These are phyloP conservation scores for Nemotelus pantherinus DNA, from an alignment of 2,888 invertebrate genomes.

Conservation along the genomic window DNA sequence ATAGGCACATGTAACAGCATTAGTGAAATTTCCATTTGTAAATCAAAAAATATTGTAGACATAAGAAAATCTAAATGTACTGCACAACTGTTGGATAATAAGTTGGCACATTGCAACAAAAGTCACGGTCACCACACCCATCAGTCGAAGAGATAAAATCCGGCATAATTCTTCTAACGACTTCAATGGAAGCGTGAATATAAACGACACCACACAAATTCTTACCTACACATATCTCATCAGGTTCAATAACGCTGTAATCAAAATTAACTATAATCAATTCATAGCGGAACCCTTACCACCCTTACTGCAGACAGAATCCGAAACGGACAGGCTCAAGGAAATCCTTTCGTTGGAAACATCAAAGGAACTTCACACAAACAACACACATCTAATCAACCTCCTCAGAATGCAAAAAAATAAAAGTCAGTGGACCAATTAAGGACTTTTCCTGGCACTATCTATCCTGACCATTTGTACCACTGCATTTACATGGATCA, in stretches of 20 bases:
- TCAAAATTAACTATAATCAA: background rate
- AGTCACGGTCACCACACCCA: background rate
- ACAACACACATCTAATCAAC: background rate
- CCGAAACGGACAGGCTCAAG: background rate
- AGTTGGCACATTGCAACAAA: background rate
- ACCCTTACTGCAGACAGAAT: background rate
- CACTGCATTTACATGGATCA: background rate
- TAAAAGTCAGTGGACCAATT: background rate
- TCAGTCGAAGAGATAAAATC: background rate
- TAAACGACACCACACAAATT: background rate
- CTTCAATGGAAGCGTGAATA: background rate
- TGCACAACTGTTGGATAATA: background rate
- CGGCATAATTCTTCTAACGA: background rate
- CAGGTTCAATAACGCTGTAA: background rate
- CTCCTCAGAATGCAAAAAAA: constrained; percentile 1
- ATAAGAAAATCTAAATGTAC: background rate
- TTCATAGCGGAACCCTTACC: background rate
- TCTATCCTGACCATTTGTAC: background rate
- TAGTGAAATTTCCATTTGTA: background rate
- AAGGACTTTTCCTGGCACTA: background rate
- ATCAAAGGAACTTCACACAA: background rate
- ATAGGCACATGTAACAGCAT: background rate
- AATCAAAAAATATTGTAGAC: background rate
- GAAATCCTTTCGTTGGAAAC: background rate
- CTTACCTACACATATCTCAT: background rate